Evolutionary conservation across 2,113 vertebrate species (phyloP).

Genomic region (Smithornis capensis): DNA sequence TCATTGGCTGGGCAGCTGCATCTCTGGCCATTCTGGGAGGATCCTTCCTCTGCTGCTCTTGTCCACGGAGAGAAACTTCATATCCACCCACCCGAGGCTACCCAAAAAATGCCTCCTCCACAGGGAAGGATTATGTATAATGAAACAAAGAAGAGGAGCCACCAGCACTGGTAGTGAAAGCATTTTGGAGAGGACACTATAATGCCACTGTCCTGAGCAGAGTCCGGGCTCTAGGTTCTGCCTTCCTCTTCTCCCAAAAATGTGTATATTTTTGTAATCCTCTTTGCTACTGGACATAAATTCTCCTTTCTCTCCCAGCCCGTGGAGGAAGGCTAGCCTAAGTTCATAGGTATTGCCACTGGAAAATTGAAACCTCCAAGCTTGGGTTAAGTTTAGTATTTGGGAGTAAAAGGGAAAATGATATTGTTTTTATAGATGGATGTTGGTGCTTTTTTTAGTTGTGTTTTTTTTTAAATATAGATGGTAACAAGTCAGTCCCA

Average conservation of each 20-base stretch:
- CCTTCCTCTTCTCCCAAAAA: slow-evolving; percentile 29
- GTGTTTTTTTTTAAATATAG: not conserved
- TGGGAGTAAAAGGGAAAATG: slow-evolving; percentile 64
- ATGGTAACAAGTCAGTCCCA: slow-evolving; percentile 35
- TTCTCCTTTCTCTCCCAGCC: slow-evolving; percentile 45
- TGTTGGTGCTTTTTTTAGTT: slow-evolving; percentile 51
- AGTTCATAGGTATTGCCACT: slow-evolving; percentile 13
- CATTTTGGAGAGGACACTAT: slow-evolving; percentile 55
- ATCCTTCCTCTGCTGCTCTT: slow-evolving; percentile 81
- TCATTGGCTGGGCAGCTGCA: slow-evolving; percentile 86
- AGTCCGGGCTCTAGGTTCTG: slow-evolving; percentile 23
- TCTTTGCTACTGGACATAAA: slow-evolving; percentile 40
- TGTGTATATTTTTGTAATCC: slow-evolving; percentile 71
- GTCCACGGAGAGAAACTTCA: slow-evolving; percentile 69
- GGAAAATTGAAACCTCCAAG: slow-evolving; percentile 25
- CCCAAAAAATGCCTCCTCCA: slow-evolving; percentile 69
- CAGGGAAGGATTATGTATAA: slow-evolving; percentile 88
- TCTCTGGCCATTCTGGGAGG: slow-evolving; percentile 84
- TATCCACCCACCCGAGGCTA: slow-evolving; percentile 74
- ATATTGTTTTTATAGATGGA: slow-evolving; percentile 59
- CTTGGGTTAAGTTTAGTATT: slow-evolving; percentile 35
- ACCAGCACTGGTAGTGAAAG: not conserved
- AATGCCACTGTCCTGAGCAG: slow-evolving; percentile 36
- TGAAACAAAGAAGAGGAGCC: not conserved
- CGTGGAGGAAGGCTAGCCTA: slow-evolving; percentile 30